Evolutionary conservation across 2,888 invertebrate species (phyloP).

Genomic region (Polietes domitor): DNA sequence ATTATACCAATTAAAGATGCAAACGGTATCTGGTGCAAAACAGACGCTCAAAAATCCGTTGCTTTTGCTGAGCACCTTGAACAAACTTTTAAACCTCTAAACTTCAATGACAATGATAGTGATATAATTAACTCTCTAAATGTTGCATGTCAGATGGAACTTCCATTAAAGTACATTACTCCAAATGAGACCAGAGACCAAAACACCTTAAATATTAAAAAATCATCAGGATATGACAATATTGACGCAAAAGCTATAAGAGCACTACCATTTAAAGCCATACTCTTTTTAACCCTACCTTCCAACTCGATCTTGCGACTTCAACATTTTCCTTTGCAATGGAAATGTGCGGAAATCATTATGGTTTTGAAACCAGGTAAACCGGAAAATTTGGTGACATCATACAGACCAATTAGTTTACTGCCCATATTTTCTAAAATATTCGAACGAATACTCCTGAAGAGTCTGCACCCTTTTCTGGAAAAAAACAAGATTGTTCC

Average conservation of each 20-base stretch:
- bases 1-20: constrained; percentile 29
- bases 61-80: constrained; percentile 25
- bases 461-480: too few relatives aligned
- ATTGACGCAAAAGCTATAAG: too few relatives aligned
- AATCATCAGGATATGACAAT: too few relatives aligned
- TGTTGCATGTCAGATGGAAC: constrained; percentile 22
- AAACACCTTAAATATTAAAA: constrained; percentile 24
- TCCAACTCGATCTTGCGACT: not conserved
- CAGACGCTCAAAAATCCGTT: not conserved
- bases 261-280: too few relatives aligned
- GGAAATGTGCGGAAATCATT: not conserved
- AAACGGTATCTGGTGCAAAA: not conserved
- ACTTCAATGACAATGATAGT: too few relatives aligned
- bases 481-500: constrained; percentile 39
- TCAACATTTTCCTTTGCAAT: not conserved
- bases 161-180: too few relatives aligned
- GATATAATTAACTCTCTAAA: too few relatives aligned
- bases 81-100: constrained; percentile 24
- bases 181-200: constrained; percentile 36
- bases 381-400: constrained; percentile 13
- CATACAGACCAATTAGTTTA: constrained; percentile 41
- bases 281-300: not conserved
- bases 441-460: too few relatives aligned
- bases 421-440: constrained; percentile 32
- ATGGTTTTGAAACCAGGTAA: constrained; percentile 24